These are phyloP conservation scores for Luscinia megarhynchos DNA, from an alignment of 2,797 vertebrate genomes.

Conservation along the genomic window DNA sequence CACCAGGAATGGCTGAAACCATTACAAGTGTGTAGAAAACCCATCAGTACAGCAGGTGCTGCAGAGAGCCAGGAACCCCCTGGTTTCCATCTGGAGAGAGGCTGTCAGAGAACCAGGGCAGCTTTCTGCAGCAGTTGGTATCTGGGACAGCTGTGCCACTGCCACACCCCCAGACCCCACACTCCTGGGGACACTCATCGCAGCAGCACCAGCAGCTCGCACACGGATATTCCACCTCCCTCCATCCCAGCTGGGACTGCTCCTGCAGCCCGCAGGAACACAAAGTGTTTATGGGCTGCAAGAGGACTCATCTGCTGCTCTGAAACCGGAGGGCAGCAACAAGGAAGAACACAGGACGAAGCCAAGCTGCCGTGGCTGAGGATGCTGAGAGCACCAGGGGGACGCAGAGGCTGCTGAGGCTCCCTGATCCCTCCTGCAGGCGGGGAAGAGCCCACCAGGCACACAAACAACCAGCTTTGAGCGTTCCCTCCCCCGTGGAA, in stretches of 20 bases:
- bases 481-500: neutral
- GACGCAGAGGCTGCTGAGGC: neutral
- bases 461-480: neutral
- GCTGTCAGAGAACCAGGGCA: neutral
- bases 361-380: neutral
- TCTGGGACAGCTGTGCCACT: neutral
- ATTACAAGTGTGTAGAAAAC: neutral
- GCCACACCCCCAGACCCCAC: neutral
- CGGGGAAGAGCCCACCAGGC: neutral
- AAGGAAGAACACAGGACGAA: neutral
- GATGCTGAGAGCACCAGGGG: neutral
- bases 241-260: neutral
- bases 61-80: neutral
- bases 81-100: neutral
- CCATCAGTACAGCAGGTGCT: neutral
- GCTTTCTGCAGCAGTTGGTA: neutral
- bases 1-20: neutral
- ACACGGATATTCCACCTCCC: neutral
- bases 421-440: neutral
- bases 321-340: neutral
- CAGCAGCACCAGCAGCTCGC: neutral
- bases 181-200: neutral
- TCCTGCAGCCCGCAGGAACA: neutral
- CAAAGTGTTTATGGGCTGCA: fast-evolving
- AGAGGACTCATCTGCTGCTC: neutral